phyloP scores from a whole-genome alignment of 2,888 invertebrate genomes.

The Chrysolina americana region DNA sequence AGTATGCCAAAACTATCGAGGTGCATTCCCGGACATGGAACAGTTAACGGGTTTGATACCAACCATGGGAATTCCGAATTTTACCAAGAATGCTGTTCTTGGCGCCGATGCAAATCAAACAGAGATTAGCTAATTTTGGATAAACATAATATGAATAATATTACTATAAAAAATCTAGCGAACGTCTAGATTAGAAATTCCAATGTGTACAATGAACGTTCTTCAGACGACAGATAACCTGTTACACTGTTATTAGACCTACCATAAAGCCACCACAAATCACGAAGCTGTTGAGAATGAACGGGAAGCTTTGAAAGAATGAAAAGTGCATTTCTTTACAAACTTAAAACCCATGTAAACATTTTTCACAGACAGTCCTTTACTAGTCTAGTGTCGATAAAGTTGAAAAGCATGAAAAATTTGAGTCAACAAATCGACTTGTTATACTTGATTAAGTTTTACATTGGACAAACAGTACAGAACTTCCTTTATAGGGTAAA shows the following conservation, averaged over 20 bases:
- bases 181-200: not conserved
- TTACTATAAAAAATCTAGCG: not conserved
- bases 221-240: not conserved
- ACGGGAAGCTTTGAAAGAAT: not conserved
- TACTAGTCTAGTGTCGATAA: too few species aligned
- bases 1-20: not conserved
- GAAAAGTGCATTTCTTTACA: not conserved
- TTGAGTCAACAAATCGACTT: too few species aligned
- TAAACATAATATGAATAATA: constrained; percentile 2
- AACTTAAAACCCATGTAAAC: too few species aligned
- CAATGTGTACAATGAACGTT: not conserved
- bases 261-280: not conserved
- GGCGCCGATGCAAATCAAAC: constrained; percentile 7
- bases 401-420: too few species aligned
- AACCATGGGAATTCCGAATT: constrained; percentile 8
- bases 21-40: not conserved
- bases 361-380: too few species aligned
- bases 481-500: too few species aligned
- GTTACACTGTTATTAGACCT: not conserved
- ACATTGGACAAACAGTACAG: too few species aligned
- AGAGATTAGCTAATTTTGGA: not conserved
- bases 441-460: too few species aligned
- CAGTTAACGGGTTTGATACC: not conserved
- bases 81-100: not conserved
- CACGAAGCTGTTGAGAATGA: not conserved